Evolutionary conservation across 2,888 invertebrate species (phyloP).

Genomic region (Drosophila multiciliata): DNA sequence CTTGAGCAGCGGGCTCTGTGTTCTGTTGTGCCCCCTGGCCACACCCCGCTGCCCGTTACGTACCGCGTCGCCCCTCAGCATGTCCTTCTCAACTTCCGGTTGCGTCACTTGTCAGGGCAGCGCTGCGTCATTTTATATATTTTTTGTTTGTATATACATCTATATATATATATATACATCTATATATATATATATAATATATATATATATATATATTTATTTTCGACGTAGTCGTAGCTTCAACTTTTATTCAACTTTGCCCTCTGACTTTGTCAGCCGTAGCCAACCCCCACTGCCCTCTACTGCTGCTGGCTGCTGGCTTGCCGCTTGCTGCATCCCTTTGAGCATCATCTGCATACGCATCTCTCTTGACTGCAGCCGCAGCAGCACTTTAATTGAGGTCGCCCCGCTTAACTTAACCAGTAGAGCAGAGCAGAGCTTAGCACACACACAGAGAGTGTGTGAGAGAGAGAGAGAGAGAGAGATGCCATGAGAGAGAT

Average conservation of each 20-base stretch:
- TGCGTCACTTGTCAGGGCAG: slow-evolving; percentile 69
- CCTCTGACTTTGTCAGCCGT: slow-evolving; percentile 74
- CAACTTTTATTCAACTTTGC: slow-evolving; percentile 82
- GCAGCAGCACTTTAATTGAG: slow-evolving; percentile 79
- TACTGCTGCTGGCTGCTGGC: slow-evolving; percentile 17
- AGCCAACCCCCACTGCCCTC: not conserved
- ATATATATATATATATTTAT: slow-evolving; percentile 2
- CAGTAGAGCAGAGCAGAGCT: slow-evolving; percentile 2
- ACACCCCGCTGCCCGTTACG: not conserved
- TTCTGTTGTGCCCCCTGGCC: not conserved
- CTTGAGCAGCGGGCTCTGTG: slow-evolving; percentile 19
- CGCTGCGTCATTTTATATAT: slow-evolving; percentile 70
- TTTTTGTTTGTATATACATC: slow-evolving; percentile 4
- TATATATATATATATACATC: slow-evolving; percentile 1
- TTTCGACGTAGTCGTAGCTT: slow-evolving; percentile 46
- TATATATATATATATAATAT: not conserved
- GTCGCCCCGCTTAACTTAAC: slow-evolving; percentile 67
- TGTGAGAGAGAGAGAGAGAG: not conserved
- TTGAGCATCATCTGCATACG: slow-evolving; percentile 20
- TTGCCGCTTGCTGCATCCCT: slow-evolving; percentile 21
- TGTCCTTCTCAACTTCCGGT: slow-evolving; percentile 67
- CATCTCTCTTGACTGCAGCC: slow-evolving; percentile 28
- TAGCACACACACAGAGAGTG: not conserved
- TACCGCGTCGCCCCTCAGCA: not conserved
- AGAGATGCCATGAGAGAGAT: not conserved